Percentiles rank a stretch among this genome's conserved stretches.
These are phyloP conservation scores for Epizoanthus fatuus DNA, from an alignment of 92 coral and sea anemone species.

Conservation along the genomic window DNA sequence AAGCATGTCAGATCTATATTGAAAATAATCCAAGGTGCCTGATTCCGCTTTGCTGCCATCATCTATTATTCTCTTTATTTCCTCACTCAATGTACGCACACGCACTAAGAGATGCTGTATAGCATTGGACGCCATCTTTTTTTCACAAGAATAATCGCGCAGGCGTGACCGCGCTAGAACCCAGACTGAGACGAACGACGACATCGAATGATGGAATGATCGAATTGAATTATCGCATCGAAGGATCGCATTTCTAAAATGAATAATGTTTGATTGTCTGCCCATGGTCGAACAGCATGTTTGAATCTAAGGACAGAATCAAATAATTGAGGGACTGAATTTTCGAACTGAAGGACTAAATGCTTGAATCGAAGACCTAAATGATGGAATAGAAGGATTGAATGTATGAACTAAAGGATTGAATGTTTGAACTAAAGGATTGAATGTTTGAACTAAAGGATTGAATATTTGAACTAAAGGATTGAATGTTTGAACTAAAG, in stretches of 20 bases:
- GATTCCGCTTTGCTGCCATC: conserved; percentile 20
- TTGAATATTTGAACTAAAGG: neutral
- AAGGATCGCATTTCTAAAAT: too few relatives aligned
- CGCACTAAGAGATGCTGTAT: conserved; percentile 9
- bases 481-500: too few relatives aligned
- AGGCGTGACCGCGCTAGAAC: conserved; percentile 4
- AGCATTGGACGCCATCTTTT: conserved; percentile 13
- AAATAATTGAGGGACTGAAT: conserved; percentile 1
- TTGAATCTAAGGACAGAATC: neutral
- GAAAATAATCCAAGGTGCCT: conserved; percentile 9
- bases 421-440: neutral
- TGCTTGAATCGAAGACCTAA: neutral
- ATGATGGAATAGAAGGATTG: neutral
- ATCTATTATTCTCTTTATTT: conserved; percentile 5
- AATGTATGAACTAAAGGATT: neutral
- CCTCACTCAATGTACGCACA: conserved; percentile 9
- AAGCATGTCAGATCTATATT: conserved; percentile 17
- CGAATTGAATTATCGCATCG: neutral
- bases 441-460: conserved; percentile 6
- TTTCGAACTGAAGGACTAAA: neutral
- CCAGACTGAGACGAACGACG: conserved; percentile 14
- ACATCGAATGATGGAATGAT: neutral
- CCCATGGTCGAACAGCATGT: conserved; percentile 6
- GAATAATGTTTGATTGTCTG: neutral
- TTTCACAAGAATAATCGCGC: neutral